A percentile compares a stretch with the other conserved stretches of the same genome.
These are phyloP conservation scores for Struthio camelus DNA, from an alignment of 2,113 vertebrate genomes.

Conservation along the genomic window DNA sequence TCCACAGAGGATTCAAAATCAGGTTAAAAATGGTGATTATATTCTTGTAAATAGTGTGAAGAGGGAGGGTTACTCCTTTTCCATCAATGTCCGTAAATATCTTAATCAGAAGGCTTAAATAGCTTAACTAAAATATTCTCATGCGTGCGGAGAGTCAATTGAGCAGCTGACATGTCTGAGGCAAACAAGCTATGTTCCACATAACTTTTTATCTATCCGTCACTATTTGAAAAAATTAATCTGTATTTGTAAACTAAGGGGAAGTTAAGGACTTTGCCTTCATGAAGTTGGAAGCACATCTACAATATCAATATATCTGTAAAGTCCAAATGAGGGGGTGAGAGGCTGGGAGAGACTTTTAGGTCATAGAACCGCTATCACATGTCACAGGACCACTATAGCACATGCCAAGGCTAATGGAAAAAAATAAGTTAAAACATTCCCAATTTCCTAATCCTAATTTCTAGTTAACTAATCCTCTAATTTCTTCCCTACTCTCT, in stretches of 20 bases:
- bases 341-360: neutral
- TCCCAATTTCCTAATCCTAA: neutral
- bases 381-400: neutral
- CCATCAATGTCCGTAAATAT: neutral
- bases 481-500: neutral
- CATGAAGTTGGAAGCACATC: neutral
- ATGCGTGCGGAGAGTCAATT: fast-evolving
- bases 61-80: neutral
- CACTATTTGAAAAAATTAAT: neutral
- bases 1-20: neutral
- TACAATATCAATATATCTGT: neutral
- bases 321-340: neutral
- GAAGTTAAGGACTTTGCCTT: neutral
- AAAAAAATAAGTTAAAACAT: neutral
- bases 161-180: neutral
- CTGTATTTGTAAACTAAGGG: neutral
- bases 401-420: neutral
- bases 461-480: no score
- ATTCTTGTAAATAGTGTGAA: neutral
- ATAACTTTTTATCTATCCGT: neutral
- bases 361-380: neutral
- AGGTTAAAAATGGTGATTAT: neutral
- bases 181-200: neutral
- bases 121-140: neutral
- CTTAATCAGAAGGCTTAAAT: neutral